Evolutionary conservation across 53 echinoderm and acorn worm genomes (phyloP).

Genomic region (Patiria pectinifera): DNA sequence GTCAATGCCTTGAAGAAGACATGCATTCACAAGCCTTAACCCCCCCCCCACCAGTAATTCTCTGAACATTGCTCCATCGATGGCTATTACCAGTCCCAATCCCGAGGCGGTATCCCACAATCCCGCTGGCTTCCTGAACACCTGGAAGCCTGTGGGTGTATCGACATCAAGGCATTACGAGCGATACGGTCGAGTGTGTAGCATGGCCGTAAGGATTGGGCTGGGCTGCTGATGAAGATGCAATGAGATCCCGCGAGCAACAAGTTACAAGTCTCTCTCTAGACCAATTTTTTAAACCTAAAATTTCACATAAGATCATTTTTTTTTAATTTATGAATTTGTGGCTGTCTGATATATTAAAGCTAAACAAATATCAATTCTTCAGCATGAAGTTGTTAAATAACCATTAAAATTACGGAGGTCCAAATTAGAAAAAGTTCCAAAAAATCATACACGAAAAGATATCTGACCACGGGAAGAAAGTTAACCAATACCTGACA

Average conservation of each 20-base stretch:
- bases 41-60: constrained; percentile 1
- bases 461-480: no score
- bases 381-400: no score
- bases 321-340: neutral
- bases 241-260: constrained; percentile 10
- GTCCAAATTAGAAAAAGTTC: no score
- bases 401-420: no score
- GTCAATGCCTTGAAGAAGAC: neutral
- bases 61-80: neutral
- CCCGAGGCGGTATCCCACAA: constrained; percentile 26
- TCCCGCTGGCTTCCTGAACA: constrained; percentile 17
- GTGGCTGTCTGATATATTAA: neutral
- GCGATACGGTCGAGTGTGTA: constrained; percentile 30
- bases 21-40: neutral
- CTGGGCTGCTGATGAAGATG: constrained; percentile 19
- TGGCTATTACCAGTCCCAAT: neutral
- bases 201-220: neutral
- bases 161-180: neutral
- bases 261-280: neutral
- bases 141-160: constrained; percentile 37
- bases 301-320: neutral
- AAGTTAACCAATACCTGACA: no score
- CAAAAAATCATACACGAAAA: no score
- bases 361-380: no score
- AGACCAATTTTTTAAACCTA: neutral